Evolutionary conservation across 30 jellyfish, hydroid and myxozoan genomes (phyloP), one percentile per base, ranked within the genome.

Genomic region (Aurelia sp.): DNA sequence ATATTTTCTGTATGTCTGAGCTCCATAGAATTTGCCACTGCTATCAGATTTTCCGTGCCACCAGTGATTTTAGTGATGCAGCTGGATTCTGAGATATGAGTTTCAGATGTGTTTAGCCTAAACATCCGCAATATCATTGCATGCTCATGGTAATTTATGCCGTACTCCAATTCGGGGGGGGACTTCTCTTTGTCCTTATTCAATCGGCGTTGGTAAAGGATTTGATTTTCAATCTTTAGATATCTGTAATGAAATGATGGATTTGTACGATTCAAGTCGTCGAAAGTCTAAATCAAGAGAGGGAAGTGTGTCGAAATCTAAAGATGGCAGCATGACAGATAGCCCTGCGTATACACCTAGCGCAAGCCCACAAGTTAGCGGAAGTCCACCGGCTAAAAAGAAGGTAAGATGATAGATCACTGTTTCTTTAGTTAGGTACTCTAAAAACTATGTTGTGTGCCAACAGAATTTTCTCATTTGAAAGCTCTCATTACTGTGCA

Each of bases 181-280:
- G 2, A 27, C 2, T 27, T 27, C 33, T 27, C 33, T 27, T 27
- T 2, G 33, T 27, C 33, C 33, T 27, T 27, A 27, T 27, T 27
- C 2, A 27, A 27, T 27, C 33, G 33, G 33, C 33, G 33, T 3
- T 44, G 17, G 15, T 44, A 0, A 44, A 9, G 55, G 4, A 55
- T 21, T 44, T 48, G 57, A 30, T 68, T 52, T 58, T 18, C 55
- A 5, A 9, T 51, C 67, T 92, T 27, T 22, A 93, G 98, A 93
- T 65, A 93, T 93, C 19, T 93, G 98, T 67, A 80, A 93, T 68
- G 98, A 93, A 68, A 91, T 93, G 91, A 82, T 85, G 91, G 96
- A 93, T 31, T 64, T 93, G 86, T 93, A 93, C 69, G 97, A 80
- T 65, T 91, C 96, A 22, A 65, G 91, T 22, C 66, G 91, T 2